Evolutionary conservation across 2,888 invertebrate genomes (phyloP).

Genomic region (Eristalinus sepulchralis): DNA sequence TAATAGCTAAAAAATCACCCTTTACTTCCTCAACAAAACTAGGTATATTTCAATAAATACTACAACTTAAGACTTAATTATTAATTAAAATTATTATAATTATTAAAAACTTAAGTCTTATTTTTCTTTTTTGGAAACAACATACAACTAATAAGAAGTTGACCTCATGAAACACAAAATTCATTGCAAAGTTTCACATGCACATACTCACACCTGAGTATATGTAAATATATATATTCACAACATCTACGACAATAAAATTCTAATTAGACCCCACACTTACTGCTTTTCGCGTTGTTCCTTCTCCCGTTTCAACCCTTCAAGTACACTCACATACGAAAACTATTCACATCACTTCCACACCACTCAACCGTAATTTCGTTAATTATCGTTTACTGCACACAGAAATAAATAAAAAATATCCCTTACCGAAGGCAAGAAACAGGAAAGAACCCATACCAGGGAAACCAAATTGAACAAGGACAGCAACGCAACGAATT

Average conservation of each 20-base stretch:
- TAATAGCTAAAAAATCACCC: too few relatives aligned
- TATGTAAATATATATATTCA: neutral
- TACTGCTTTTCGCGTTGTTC: neutral
- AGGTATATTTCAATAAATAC: too few relatives aligned
- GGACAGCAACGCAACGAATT: slow-evolving; percentile 45
- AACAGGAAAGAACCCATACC: slow-evolving; percentile 55
- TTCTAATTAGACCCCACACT: slow-evolving; percentile 19
- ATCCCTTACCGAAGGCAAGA: slow-evolving; percentile 40
- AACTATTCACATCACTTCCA: slow-evolving; percentile 46
- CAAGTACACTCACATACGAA: slow-evolving; percentile 5
- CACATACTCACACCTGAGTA: neutral
- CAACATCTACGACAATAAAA: slow-evolving; percentile 10
- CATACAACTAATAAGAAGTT: too few relatives aligned
- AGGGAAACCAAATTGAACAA: slow-evolving; percentile 20
- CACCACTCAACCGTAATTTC: slow-evolving; percentile 54
- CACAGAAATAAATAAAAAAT: slow-evolving; percentile 40
- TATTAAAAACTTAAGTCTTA: too few relatives aligned
- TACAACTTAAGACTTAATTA: too few relatives aligned
- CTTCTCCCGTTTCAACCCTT: neutral
- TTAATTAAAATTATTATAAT: too few relatives aligned
- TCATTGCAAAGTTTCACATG: neutral
- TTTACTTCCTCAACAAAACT: too few relatives aligned
- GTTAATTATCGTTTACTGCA: slow-evolving; percentile 67
- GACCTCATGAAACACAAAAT: neutral
- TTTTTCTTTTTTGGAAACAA: too few relatives aligned